Conservation (phyloP, 1,140 invertebrate species). For the Nomia melanderi region DNA sequence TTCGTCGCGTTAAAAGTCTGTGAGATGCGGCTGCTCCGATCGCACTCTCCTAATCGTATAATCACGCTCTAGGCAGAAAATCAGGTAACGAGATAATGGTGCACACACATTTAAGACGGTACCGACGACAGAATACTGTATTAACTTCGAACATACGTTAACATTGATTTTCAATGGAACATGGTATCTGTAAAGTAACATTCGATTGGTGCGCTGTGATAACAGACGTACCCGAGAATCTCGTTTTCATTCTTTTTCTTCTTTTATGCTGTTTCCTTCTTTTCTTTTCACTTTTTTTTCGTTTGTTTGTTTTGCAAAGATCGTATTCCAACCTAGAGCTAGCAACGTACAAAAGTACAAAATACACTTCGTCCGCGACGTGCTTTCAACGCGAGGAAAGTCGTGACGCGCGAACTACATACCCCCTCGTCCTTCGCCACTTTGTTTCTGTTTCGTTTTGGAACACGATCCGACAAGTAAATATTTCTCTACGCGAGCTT, state of each 20-base stretch:
- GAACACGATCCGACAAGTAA: constrained; percentile 57
- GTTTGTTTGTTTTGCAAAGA: constrained; percentile 18
- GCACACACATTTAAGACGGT: constrained; percentile 48
- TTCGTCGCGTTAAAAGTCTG: neutral
- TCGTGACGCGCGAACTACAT: constrained; percentile 1
- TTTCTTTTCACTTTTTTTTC: neutral
- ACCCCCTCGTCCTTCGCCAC: neutral
- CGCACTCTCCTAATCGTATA: constrained; percentile 22
- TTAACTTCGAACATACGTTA: constrained; percentile 40
- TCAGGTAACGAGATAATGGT: constrained; percentile 61
- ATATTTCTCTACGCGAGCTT: constrained; percentile 31
- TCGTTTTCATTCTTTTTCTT: too few relatives aligned
- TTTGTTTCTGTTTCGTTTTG: constrained; percentile 2
- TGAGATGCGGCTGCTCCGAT: constrained; percentile 2
- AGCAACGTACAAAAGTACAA: constrained; percentile 63
- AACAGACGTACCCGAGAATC: constrained; percentile 36
- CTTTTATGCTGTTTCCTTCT: neutral
- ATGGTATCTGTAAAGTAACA: constrained; percentile 10
- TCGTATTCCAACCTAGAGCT: constrained; percentile 52
- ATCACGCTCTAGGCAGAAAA: constrained; percentile 44
- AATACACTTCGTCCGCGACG: constrained; percentile 47
- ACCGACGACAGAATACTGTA: constrained; percentile 60
- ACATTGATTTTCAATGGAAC: constrained; percentile 42
- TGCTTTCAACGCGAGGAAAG: neutral
- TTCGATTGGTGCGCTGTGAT: constrained; percentile 18